Conservation (phyloP, 2,113 vertebrate genomes). For the Urocynchramus pylzowi region DNA sequence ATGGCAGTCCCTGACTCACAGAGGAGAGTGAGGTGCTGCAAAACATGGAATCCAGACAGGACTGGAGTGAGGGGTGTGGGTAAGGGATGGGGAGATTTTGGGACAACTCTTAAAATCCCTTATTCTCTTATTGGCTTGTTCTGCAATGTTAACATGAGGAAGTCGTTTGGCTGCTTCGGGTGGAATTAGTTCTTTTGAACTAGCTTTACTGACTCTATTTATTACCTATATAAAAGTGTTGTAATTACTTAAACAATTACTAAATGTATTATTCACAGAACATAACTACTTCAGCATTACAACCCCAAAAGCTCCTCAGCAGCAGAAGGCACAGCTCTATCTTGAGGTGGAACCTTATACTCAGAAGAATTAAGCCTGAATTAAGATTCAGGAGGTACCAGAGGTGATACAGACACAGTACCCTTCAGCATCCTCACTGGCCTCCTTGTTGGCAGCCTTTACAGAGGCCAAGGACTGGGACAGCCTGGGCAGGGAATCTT, state of each 20-base stretch:
- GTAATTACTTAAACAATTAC: background rate
- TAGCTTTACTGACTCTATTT: background rate
- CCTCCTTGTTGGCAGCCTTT: background rate
- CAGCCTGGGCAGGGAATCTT: background rate
- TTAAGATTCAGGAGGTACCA: background rate
- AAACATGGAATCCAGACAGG: background rate
- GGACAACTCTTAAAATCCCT: background rate
- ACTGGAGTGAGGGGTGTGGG: background rate
- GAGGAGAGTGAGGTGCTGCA: background rate
- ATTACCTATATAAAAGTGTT: background rate
- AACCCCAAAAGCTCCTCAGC: background rate
- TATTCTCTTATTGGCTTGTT: background rate
- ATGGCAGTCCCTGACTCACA: background rate
- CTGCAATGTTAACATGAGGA: background rate
- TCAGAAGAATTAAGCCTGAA: background rate
- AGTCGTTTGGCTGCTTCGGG: background rate
- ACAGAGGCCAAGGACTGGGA: background rate
- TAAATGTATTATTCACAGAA: background rate
- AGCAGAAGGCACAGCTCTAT: background rate
- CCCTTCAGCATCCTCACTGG: background rate
- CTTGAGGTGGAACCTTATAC: background rate
- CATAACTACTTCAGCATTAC: background rate
- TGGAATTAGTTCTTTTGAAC: background rate
- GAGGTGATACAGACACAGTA: rapidly evolving
- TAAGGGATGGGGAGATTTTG: background rate